Conservation (phyloP, 92 coral and sea anemone genomes). For the Chrysogorgia sp. region DNA sequence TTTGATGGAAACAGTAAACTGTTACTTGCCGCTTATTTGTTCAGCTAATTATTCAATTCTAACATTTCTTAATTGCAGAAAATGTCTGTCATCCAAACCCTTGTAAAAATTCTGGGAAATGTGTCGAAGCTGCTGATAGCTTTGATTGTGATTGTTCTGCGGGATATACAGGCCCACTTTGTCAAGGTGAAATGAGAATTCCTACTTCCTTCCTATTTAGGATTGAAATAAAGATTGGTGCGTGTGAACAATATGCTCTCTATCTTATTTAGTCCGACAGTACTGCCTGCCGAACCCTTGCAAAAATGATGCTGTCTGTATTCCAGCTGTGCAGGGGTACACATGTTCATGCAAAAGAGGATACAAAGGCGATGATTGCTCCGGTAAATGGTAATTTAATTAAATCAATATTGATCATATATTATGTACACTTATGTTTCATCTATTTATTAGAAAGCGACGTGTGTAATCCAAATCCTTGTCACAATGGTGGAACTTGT, state of each 20-base stretch:
- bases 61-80: constrained; percentile 48
- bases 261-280: constrained; percentile 64
- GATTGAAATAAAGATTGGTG: background rate
- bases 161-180: constrained; percentile 98
- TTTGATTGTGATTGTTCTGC: constrained; percentile 89
- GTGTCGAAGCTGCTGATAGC: constrained; percentile 81
- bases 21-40: background rate
- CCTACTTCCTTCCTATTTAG: background rate
- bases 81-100: constrained; percentile 99
- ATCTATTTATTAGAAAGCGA: constrained; percentile 61
- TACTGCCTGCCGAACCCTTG: constrained; percentile 94
- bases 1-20: no score
- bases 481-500: constrained; percentile 88
- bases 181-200: constrained; percentile 86
- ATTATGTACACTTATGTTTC: no score
- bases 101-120: constrained; percentile 86
- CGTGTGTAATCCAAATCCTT: constrained; percentile 92
- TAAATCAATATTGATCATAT: background rate
- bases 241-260: background rate
- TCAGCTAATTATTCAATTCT: background rate
- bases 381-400: constrained; percentile 61
- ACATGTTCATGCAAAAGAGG: constrained; percentile 79
- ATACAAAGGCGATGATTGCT: constrained; percentile 90
- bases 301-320: constrained; percentile 93
- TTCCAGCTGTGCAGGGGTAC: constrained; percentile 79